These are phyloP conservation scores for Lathronympha strigana DNA, from an alignment of 2,888 invertebrate genomes.

Conservation along the genomic window DNA sequence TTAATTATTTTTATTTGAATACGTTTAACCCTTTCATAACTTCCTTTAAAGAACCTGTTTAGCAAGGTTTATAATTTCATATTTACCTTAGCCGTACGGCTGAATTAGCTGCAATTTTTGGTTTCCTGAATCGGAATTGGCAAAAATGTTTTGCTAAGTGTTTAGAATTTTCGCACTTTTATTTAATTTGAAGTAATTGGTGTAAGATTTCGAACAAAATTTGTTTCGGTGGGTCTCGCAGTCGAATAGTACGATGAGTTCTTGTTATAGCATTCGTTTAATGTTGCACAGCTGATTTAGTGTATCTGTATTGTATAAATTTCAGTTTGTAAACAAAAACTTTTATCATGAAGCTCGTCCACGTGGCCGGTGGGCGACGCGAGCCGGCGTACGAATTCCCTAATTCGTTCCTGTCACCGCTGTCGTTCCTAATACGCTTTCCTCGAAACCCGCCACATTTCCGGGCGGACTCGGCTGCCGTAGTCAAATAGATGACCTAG, in stretches of 20 bases:
- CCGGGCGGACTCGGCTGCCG: conserved; percentile 34
- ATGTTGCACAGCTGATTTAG: neutral
- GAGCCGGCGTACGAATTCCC: conserved; percentile 2
- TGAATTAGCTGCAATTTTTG: too few relatives aligned
- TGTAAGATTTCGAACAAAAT: too few relatives aligned
- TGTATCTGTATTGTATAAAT: neutral
- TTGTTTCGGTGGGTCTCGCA: too few relatives aligned
- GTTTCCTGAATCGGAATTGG: too few relatives aligned
- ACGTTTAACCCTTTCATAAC: neutral
- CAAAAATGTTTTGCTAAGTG: too few relatives aligned
- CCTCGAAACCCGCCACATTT: conserved; percentile 20
- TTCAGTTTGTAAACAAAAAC: conserved; percentile 32
- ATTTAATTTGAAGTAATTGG: too few relatives aligned
- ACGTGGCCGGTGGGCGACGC: conserved; percentile 30
- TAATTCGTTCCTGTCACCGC: conserved; percentile 7
- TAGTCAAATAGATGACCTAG: conserved; percentile 49
- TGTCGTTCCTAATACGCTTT: conserved; percentile 11
- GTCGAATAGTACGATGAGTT: neutral
- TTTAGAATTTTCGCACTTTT: too few relatives aligned
- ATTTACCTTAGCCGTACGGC: too few relatives aligned
- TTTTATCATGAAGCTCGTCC: conserved; percentile 1
- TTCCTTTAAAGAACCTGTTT: neutral
- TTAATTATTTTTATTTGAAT: conserved; percentile 7
- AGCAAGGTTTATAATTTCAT: neutral
- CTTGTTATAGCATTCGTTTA: neutral